Evolutionary conservation across 2,888 invertebrate species (phyloP).

Genomic region (Sepioteuthis lessoniana): DNA sequence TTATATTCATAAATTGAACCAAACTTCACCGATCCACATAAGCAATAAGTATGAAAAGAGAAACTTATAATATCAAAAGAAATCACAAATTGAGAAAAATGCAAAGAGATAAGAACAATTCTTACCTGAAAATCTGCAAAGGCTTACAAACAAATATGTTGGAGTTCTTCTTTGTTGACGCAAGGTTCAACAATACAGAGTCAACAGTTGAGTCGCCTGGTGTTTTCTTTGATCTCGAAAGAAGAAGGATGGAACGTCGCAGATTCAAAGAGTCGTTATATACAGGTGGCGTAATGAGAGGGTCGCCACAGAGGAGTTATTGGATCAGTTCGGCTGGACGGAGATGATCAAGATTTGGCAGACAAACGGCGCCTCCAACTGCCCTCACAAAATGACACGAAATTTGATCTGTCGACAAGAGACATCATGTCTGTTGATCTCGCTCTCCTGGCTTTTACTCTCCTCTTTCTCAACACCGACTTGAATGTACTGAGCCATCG

Average conservation of each 20-base stretch:
- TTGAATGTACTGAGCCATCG: neutral
- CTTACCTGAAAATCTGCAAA: neutral
- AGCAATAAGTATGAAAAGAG: too few species aligned
- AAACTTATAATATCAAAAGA: too few species aligned
- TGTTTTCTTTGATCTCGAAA: neutral
- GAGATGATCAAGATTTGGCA: neutral
- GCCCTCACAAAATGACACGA: neutral
- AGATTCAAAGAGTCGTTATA: neutral
- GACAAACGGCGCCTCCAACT: neutral
- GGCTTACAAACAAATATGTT: neutral
- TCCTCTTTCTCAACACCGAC: neutral
- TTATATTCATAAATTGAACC: too few species aligned
- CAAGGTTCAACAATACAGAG: neutral
- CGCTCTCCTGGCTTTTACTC: neutral
- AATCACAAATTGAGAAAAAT: too few species aligned
- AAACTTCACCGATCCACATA: too few species aligned
- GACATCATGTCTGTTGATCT: neutral
- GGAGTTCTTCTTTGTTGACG: neutral
- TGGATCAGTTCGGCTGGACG: conserved; percentile 6
- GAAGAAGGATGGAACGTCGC: neutral
- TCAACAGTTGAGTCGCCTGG: neutral
- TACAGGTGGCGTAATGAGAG: neutral
- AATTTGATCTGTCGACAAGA: neutral
- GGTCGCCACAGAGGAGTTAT: neutral
- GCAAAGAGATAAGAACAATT: neutral